Percentiles rank a stretch among this genome's conserved stretches.
Conservation (phyloP, 2,113 vertebrate species). For the Ailurus styani region DNA sequence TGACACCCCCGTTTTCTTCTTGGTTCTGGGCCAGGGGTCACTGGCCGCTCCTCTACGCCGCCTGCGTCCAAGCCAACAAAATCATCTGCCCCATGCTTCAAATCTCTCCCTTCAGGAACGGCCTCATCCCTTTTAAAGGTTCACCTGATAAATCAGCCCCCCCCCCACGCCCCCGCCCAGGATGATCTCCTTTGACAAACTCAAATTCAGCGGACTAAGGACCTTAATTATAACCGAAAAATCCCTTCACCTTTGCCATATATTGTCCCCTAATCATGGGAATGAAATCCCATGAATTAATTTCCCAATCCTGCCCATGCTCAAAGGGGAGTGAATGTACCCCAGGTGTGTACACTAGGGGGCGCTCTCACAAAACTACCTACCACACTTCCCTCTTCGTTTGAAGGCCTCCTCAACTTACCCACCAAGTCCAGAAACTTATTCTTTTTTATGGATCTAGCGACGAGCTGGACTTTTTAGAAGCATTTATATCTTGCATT, state of each 20-base stretch:
- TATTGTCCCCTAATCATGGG: background rate
- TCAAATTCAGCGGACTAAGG: background rate
- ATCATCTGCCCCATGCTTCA: background rate
- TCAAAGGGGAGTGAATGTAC: too few species aligned
- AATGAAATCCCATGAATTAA: background rate
- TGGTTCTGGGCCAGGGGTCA: background rate
- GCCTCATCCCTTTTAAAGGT: background rate
- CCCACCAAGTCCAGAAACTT: background rate
- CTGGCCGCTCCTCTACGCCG: background rate
- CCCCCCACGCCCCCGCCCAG: rapidly evolving
- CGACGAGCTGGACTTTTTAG: background rate
- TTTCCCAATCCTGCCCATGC: background rate
- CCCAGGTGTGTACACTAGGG: background rate
- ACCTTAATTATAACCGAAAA: background rate
- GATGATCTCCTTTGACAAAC: background rate
- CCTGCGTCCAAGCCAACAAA: background rate
- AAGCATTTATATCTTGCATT: background rate
- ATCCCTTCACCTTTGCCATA: background rate
- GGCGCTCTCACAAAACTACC: background rate
- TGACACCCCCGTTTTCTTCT: background rate
- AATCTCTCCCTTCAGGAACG: background rate
- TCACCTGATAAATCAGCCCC: background rate
- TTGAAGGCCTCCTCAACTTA: background rate
- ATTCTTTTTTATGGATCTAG: background rate
- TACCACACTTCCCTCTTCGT: background rate